phyloP scores from a whole-genome alignment of 2,113 vertebrate species.

The Saiga tatarica region DNA sequence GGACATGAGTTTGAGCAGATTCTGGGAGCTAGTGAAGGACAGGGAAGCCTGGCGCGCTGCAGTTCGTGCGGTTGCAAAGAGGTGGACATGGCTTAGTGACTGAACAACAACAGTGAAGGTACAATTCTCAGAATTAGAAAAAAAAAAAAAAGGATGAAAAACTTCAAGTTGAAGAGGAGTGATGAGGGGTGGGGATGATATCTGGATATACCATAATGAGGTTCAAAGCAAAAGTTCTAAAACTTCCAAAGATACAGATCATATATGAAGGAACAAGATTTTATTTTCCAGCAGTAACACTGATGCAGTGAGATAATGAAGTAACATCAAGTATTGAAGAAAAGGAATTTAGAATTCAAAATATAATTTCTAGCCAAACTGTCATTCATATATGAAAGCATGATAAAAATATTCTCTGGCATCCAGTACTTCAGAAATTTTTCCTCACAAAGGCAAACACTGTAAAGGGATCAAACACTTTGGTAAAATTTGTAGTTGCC shows the following conservation, averaged over 20 bases:
- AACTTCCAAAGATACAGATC: background rate
- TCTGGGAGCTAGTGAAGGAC: background rate
- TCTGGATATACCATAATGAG: background rate
- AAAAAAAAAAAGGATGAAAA: background rate
- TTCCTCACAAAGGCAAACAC: background rate
- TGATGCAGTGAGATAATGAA: conserved; percentile 26
- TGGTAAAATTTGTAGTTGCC: background rate
- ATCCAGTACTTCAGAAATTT: background rate
- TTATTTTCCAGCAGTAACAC: background rate
- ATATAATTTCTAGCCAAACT: conserved; percentile 35
- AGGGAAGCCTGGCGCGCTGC: accelerated
- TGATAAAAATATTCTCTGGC: conserved; percentile 36
- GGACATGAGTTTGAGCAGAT: background rate
- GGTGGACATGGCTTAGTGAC: background rate
- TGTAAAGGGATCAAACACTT: background rate
- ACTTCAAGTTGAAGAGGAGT: background rate
- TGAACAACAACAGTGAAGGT: background rate
- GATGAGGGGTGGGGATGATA: background rate
- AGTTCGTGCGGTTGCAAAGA: background rate
- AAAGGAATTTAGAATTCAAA: conserved; percentile 22
- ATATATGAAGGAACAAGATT: background rate
- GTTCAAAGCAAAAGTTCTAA: background rate
- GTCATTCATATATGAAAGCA: conserved; percentile 27
- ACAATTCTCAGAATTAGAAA: background rate
- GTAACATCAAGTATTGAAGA: background rate